Evolutionary conservation across 2,888 invertebrate species (phyloP).

Genomic region (Tanaodytes sp.): DNA sequence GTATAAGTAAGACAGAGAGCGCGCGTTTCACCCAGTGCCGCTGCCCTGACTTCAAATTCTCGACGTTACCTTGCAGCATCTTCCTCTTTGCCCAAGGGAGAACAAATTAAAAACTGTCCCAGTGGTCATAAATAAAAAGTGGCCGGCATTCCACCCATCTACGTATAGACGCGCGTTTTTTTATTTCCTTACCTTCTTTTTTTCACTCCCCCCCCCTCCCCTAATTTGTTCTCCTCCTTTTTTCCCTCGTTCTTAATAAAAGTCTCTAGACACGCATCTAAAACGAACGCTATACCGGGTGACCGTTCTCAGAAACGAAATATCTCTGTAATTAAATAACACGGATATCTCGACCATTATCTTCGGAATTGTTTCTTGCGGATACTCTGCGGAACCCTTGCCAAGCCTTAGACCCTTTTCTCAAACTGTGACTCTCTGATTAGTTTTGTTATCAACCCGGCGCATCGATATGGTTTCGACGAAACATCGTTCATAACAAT

Average conservation of each 20-base stretch:
- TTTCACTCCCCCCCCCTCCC: too few species aligned
- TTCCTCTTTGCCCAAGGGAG: conserved; percentile 63
- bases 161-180: conserved; percentile 59
- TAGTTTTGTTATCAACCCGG: too few species aligned
- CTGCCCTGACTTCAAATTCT: conserved; percentile 44
- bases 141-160: conserved; percentile 70
- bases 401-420: too few species aligned
- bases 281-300: conserved; percentile 67
- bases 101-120: conserved; percentile 74
- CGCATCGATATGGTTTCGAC: too few species aligned
- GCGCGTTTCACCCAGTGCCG: conserved; percentile 48
- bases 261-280: conserved; percentile 69
- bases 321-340: conserved; percentile 25
- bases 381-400: too few species aligned
- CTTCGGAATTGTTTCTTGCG: neutral
- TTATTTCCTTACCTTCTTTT: conserved; percentile 51
- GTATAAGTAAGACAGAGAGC: conserved; percentile 52
- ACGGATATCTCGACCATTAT: neutral
- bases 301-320: conserved; percentile 34
- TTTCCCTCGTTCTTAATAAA: too few species aligned
- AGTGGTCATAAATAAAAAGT: conserved; percentile 72
- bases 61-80: conserved; percentile 47
- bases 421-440: too few species aligned
- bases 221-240: too few species aligned
- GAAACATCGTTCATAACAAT: too few species aligned